Evolutionary conservation across 2,888 invertebrate species (phyloP).

Genomic region (Oscheius sp.): DNA sequence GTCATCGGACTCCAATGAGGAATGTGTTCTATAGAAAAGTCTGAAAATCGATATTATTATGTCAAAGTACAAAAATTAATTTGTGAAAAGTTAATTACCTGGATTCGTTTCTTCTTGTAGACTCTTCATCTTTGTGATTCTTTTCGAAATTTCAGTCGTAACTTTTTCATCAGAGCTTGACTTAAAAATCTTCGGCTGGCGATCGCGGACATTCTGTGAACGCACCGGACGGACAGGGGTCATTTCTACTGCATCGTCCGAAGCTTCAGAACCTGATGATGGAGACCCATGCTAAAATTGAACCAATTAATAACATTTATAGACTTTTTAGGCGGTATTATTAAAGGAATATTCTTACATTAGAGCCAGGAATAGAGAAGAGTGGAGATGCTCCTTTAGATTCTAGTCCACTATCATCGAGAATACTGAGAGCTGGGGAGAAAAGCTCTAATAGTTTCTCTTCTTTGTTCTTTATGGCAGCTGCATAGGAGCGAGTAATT

Average conservation of each 20-base stretch:
- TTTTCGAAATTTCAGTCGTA: not conserved
- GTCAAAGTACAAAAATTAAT: not conserved
- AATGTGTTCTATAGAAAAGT: not conserved
- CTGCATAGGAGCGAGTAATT: constrained; percentile 41
- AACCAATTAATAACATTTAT: not conserved
- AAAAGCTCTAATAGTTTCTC: not conserved
- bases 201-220: not conserved
- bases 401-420: constrained; percentile 27
- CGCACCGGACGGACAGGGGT: not conserved
- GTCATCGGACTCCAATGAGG: constrained; percentile 40
- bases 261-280: not conserved
- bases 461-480: constrained; percentile 35
- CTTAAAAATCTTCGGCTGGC: too few species aligned
- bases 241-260: not conserved
- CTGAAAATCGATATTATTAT: too few species aligned
- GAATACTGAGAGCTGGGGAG: constrained; percentile 6
- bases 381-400: constrained; percentile 23
- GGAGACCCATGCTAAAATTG: not conserved
- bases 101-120: not conserved
- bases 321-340: too few species aligned
- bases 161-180: not conserved
- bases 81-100: not conserved
- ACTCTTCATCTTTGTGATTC: not conserved
- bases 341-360: too few species aligned
- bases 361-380: not conserved